These are phyloP conservation scores for Micronycteris hirsuta DNA, from an alignment of 2,113 vertebrate genomes.

Conservation along the genomic window DNA sequence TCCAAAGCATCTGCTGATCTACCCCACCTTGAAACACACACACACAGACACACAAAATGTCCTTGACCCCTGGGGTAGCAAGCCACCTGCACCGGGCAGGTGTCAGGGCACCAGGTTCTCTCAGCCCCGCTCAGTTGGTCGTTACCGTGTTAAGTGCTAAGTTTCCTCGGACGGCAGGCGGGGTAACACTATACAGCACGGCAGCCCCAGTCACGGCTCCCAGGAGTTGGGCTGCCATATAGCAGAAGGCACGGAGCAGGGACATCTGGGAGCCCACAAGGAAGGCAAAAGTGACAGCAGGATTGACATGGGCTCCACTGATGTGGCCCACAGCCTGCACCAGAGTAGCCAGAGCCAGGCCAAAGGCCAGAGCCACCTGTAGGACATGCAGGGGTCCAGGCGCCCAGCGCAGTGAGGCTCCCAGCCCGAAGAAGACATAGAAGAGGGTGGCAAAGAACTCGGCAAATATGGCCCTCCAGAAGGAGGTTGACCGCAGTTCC, in stretches of 20 bases:
- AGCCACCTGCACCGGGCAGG: not conserved
- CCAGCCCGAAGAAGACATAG: constrained; percentile 93
- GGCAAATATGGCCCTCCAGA: constrained; percentile 94
- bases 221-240: constrained; percentile 90
- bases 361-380: constrained; percentile 91
- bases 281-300: constrained; percentile 93
- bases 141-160: constrained; percentile 92
- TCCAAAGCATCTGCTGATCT: not conserved
- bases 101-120: not conserved
- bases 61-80: not conserved
- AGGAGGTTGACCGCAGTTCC: constrained; percentile 94
- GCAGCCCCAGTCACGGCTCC: constrained; percentile 92
- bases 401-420: constrained; percentile 90
- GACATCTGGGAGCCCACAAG: constrained; percentile 94
- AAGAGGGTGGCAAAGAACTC: constrained; percentile 96
- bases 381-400: constrained; percentile 88
- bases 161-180: constrained; percentile 88
- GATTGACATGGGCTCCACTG: constrained; percentile 94
- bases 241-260: constrained; percentile 90
- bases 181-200: constrained; percentile 91
- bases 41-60: not conserved
- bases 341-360: constrained; percentile 90
- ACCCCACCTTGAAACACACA: not conserved
- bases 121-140: not conserved
- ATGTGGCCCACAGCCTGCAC: constrained; percentile 92